Percentiles rank a stretch among this genome's conserved stretches.
These are phyloP conservation scores for Drosophila rellima DNA, from an alignment of 2,888 invertebrate genomes.

Conservation along the genomic window DNA sequence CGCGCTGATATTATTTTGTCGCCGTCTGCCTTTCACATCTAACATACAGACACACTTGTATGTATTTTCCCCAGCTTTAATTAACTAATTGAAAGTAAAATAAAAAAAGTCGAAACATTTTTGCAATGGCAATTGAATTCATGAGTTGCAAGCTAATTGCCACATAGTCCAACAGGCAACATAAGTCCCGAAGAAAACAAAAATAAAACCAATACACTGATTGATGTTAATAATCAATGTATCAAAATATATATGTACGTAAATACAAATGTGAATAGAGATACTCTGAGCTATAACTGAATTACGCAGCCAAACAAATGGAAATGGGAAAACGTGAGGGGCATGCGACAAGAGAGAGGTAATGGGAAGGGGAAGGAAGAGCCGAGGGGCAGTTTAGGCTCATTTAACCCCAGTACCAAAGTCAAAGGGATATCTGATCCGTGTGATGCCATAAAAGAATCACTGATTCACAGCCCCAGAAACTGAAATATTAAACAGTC, in stretches of 20 bases:
- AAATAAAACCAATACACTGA: constrained; percentile 59
- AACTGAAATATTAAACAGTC: constrained; percentile 75
- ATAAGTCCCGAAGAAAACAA: not conserved
- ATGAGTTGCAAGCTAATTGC: constrained; percentile 55
- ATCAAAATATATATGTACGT: not conserved
- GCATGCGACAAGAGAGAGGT: constrained; percentile 43
- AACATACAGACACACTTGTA: not conserved
- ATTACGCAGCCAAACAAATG: constrained; percentile 58
- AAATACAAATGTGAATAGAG: constrained; percentile 31
- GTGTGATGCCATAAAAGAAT: constrained; percentile 74
- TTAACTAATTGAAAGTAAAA: constrained; percentile 68
- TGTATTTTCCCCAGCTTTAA: constrained; percentile 49
- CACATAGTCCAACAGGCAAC: constrained; percentile 11
- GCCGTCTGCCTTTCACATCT: constrained; percentile 18
- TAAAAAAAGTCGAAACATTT: constrained; percentile 35
- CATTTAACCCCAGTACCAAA: constrained; percentile 6
- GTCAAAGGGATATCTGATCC: constrained; percentile 44
- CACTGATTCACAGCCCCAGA: constrained; percentile 39
- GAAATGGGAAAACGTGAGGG: constrained; percentile 54
- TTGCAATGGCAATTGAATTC: constrained; percentile 33
- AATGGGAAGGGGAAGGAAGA: not conserved
- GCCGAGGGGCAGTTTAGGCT: constrained; percentile 24
- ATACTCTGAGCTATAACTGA: constrained; percentile 57
- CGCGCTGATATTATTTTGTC: constrained; percentile 9
- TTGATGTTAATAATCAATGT: constrained; percentile 67